phyloP scores from a whole-genome alignment of 2,113 vertebrate species.

The Ellobius talpinus region DNA sequence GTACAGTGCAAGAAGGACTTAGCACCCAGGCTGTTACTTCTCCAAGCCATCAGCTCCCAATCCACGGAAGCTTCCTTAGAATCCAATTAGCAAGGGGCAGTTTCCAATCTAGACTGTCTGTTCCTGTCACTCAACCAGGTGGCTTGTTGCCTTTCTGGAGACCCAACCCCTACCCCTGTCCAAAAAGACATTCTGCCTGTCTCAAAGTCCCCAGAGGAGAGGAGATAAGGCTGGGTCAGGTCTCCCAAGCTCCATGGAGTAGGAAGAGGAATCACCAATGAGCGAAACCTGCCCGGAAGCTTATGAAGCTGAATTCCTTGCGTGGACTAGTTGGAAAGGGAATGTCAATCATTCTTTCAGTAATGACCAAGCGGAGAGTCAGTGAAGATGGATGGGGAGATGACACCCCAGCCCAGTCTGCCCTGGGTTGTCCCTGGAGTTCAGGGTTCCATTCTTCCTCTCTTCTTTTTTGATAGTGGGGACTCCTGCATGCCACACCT shows the following conservation, averaged over 20 bases:
- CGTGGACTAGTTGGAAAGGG: conserved; percentile 6
- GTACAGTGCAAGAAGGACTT: neutral
- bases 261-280: neutral
- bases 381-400: neutral
- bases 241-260: neutral
- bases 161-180: neutral
- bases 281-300: conserved; percentile 42
- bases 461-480: neutral
- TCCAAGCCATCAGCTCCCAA: neutral
- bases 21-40: neutral
- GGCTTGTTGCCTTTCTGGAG: neutral
- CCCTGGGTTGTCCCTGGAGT: neutral
- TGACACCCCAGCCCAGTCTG: too few species aligned
- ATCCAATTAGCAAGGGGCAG: neutral
- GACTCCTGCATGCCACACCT: neutral
- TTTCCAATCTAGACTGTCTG: neutral
- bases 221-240: neutral
- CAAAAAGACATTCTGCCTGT: neutral
- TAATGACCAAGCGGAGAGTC: conserved; percentile 47
- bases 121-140: neutral
- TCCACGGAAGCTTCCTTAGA: neutral
- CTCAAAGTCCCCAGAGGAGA: neutral
- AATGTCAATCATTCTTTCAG: conserved; percentile 56
- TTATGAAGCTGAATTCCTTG: conserved; percentile 9
- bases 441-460: neutral